These are phyloP conservation scores for Rachycentron canadum DNA, from an alignment of 2,797 vertebrate genomes.

Conservation along the genomic window DNA sequence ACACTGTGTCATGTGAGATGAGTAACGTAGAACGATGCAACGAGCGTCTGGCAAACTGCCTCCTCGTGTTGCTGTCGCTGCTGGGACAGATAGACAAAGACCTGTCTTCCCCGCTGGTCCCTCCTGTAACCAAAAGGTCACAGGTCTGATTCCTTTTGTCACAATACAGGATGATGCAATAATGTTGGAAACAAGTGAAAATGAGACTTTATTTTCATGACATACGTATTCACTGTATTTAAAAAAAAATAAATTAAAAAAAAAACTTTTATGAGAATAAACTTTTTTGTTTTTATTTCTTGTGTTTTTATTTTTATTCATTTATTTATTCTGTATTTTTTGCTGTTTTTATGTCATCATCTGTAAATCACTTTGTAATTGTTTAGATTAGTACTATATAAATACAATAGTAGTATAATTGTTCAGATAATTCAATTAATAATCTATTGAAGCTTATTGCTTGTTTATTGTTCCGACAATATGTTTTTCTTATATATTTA, in stretches of 20 bases:
- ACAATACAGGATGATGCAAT: not conserved
- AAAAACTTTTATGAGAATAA: not conserved
- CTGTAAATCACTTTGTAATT: not conserved
- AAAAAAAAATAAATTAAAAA: no score
- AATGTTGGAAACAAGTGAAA: not conserved
- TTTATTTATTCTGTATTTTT: not conserved
- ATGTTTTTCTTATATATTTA: no score
- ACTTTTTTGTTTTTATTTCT: not conserved
- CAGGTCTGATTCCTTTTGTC: not conserved
- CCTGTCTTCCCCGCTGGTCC: no score
- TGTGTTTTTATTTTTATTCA: not conserved
- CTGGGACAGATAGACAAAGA: not conserved
- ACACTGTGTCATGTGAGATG: conserved; percentile 6
- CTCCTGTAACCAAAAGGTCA: conserved; percentile 1
- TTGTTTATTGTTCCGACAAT: no score
- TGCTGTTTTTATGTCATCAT: not conserved
- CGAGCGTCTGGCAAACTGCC: conserved; percentile 8
- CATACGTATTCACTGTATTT: not conserved
- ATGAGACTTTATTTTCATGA: not conserved
- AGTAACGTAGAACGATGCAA: conserved; percentile 15
- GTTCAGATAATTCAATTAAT: not conserved
- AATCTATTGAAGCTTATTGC: not conserved
- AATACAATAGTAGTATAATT: not conserved
- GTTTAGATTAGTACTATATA: not conserved
- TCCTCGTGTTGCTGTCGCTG: not conserved